Percentiles rank a stretch among this genome's conserved stretches.
Conservation (phyloP, 1,140 invertebrate species). For the Mactra quadrangularis region DNA sequence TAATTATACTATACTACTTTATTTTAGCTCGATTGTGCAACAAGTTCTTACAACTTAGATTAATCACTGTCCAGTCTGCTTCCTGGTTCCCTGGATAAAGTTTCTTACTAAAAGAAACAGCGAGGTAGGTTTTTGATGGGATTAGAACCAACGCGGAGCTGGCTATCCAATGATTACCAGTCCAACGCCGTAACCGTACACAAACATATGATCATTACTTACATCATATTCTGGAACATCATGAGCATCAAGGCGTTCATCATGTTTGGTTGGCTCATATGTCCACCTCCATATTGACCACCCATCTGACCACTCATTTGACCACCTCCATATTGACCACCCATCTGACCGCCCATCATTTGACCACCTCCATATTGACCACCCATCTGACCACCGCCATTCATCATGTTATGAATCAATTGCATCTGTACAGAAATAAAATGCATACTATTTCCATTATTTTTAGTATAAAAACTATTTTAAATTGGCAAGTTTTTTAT, state of each 20-base stretch:
- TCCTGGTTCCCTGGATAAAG: neutral
- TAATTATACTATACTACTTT: too few species aligned
- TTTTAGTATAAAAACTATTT: too few species aligned
- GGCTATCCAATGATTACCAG: neutral
- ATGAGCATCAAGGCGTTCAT: slow-evolving; percentile 1
- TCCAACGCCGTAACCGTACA: neutral
- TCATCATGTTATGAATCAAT: neutral
- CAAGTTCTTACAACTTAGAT: too few species aligned
- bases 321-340: neutral
- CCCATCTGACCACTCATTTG: slow-evolving; percentile 16
- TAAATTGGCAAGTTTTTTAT: too few species aligned
- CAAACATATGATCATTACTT: neutral
- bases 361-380: neutral
- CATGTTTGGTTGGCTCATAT: neutral
- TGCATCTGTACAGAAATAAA: too few species aligned
- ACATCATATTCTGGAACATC: neutral
- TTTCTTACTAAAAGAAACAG: neutral
- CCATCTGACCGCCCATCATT: neutral
- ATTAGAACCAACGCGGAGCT: neutral
- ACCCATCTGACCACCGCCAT: neutral
- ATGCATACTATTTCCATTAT: too few species aligned
- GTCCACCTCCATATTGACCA: slow-evolving; percentile 1
- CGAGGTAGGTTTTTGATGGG: neutral
- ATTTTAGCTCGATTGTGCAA: too few species aligned
- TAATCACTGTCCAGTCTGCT: neutral